phyloP scores from a whole-genome alignment of 64 coral and sea anemone genomes.

The Trachythela sp. region DNA sequence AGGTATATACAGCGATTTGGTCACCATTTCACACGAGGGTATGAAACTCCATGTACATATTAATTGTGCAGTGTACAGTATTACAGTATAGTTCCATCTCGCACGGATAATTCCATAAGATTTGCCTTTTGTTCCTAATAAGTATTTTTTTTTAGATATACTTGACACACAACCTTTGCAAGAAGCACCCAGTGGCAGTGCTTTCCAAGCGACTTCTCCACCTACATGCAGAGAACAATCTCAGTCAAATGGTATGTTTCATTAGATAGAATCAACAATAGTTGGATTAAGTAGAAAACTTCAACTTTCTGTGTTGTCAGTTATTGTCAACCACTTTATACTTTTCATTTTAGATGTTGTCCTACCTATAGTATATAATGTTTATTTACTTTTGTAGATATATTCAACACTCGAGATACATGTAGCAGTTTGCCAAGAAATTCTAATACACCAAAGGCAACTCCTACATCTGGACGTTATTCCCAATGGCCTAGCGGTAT shows the following conservation, averaged over 20 bases:
- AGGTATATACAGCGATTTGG: conserved; percentile 12
- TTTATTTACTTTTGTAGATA: conserved; percentile 17
- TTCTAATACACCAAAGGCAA: conserved; percentile 17
- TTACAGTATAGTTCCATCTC: background rate
- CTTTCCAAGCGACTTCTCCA: background rate
- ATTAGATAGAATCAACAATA: background rate
- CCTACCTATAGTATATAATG: background rate
- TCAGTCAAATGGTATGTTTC: background rate
- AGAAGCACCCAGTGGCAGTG: background rate
- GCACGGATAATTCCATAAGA: background rate
- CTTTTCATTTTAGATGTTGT: background rate
- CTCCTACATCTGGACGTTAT: no score
- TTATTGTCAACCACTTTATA: background rate
- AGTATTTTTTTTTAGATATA: background rate
- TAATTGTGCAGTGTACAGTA: background rate
- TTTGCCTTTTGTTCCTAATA: background rate
- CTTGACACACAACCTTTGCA: background rate
- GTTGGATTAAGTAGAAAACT: no score
- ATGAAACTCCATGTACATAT: background rate
- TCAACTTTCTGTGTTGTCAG: background rate
- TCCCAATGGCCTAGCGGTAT: conserved; percentile 3
- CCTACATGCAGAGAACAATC: background rate
- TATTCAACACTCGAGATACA: background rate
- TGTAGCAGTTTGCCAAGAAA: background rate
- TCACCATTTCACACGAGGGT: conserved; percentile 1